Base-by-base conservation (phyloP, 2,888 invertebrate species). In the Xestia sexstrigata region DNA sequence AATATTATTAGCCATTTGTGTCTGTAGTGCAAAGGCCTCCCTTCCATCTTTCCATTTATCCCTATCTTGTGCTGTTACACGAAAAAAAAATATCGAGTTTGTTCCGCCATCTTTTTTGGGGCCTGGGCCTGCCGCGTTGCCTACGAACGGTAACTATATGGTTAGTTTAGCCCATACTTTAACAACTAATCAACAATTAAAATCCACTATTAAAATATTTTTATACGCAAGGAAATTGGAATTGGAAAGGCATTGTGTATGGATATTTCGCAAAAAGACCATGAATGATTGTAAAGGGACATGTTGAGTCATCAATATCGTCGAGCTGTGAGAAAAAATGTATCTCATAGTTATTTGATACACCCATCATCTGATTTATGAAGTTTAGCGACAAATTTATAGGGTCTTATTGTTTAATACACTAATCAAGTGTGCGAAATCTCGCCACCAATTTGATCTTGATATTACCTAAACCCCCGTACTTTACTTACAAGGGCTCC, bases 181-280 rank as follows among this genome's bases (percentile, higher is more conserved):
- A n/a, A 2, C 20, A 52, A 15, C 30, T 49, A 17, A 52, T 77
- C n/a, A 77, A 35, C 45, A 35, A 75, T 62, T n/a, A n/a, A 62
- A 74, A 76, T 26, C 20, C 17, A 55, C 26, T 58, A 2, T 49
- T 11, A 23, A 52, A 9, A 11, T 11, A 49, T 2, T 49, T 49
- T 42, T 23, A 60, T 62, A 62, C 23, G 6, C 17, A 2, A 55
- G 11, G 6, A n/a, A n/a, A n/a, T n/a, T n/a, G n/a, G n/a, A n/a
- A n/a, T n/a, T n/a, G n/a, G 17, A 47, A 66, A 76, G 23, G 35
- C 45, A 66, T 77, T 76, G 77, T 77, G 13, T 55, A 5, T 35
- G 11, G 26, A 39, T 47, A 63, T 45, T 55, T 77, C 13, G 17
- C 26, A 60, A 49, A 45, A 63, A 76, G 30, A 47, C 45, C 30